These are phyloP conservation scores for Agrochola lota DNA, from an alignment of 2,888 invertebrate species.

Conservation along the genomic window DNA sequence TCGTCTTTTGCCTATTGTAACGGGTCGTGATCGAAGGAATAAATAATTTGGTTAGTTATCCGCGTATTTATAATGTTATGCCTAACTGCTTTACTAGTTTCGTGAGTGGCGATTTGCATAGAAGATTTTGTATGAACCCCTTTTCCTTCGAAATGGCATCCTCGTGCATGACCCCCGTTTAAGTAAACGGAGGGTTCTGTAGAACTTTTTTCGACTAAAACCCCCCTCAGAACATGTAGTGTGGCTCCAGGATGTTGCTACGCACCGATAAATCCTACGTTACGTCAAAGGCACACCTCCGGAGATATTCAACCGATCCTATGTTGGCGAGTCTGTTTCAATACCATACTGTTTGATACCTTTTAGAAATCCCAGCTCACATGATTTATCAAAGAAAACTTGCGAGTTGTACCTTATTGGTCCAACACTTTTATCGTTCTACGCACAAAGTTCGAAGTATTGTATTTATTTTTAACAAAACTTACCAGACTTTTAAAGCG, in stretches of 20 bases:
- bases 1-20: not conserved
- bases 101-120: too few species aligned
- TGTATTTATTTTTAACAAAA: conserved; percentile 29
- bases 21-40: not conserved
- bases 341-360: not conserved
- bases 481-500: conserved; percentile 39
- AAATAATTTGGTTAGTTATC: not conserved
- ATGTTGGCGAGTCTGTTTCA: not conserved
- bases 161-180: too few species aligned
- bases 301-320: not conserved
- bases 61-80: not conserved
- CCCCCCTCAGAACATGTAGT: not conserved
- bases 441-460: not conserved
- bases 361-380: not conserved
- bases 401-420: conserved; percentile 2
- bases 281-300: too few species aligned
- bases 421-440: not conserved
- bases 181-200: not conserved
- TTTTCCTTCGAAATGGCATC: too few species aligned
- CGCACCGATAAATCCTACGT: not conserved
- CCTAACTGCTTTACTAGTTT: not conserved
- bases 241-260: too few species aligned
- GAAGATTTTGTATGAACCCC: not conserved
- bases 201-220: not conserved
- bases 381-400: not conserved